phyloP scores from a whole-genome alignment of 1,140 invertebrate species.

The Phenacoccus solenopsis region DNA sequence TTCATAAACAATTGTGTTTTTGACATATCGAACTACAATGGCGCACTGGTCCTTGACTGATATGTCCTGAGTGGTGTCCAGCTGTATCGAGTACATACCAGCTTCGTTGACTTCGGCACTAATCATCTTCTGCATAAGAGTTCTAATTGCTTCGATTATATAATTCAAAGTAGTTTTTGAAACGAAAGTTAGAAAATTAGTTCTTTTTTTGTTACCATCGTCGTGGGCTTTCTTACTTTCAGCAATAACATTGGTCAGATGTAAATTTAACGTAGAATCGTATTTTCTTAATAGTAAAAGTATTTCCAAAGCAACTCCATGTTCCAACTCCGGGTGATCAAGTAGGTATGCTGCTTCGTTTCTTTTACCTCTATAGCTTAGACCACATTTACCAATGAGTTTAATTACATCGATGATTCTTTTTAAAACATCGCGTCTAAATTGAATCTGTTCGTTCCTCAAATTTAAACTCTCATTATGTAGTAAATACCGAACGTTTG shows the following conservation, averaged over 20 bases:
- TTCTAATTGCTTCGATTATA: not conserved
- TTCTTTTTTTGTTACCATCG: too few species aligned
- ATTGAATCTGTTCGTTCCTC: too few species aligned
- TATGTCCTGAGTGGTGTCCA: conserved; percentile 25
- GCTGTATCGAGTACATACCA: conserved; percentile 23
- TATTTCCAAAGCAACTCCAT: conserved; percentile 7
- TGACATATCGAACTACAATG: conserved; percentile 24
- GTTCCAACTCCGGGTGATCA: not conserved
- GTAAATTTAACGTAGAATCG: conserved; percentile 1
- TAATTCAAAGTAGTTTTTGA: not conserved
- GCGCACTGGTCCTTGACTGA: conserved; percentile 23
- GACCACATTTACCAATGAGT: too few species aligned
- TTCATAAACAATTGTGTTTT: too few species aligned
- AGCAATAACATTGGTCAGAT: not conserved
- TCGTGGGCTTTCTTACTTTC: not conserved
- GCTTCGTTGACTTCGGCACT: not conserved
- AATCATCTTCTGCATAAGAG: not conserved
- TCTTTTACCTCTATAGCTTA: too few species aligned
- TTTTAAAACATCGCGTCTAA: too few species aligned
- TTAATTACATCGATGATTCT: too few species aligned
- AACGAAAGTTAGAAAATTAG: not conserved
- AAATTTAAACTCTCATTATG: too few species aligned
- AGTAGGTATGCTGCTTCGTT: not conserved
- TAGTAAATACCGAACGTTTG: too few species aligned
- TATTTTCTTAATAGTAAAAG: not conserved